phyloP scores from a whole-genome alignment of 2,797 vertebrate species.

The Pangasius macronema region DNA sequence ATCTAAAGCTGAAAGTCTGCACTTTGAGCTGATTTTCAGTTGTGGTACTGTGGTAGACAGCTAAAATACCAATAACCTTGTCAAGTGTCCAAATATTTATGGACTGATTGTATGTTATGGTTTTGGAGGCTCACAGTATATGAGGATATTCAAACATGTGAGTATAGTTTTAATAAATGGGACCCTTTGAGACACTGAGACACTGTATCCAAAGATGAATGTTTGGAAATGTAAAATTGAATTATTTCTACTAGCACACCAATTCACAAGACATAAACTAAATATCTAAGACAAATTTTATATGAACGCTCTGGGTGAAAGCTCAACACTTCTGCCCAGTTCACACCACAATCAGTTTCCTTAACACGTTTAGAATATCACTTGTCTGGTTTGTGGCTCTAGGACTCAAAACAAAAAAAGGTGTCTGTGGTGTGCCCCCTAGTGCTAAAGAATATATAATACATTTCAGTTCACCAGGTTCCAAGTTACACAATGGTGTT shows the following conservation, averaged over 20 bases:
- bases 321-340: not conserved
- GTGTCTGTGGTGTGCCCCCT: conserved; percentile 20
- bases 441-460: conserved; percentile 19
- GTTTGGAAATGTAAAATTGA: not conserved
- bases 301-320: not conserved
- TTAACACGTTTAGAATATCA: not conserved
- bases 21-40: not conserved
- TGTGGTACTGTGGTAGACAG: not conserved
- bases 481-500: not conserved
- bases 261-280: not conserved
- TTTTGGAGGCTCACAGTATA: not conserved
- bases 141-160: not conserved
- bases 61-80: not conserved
- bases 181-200: not conserved
- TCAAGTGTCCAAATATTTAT: not conserved
- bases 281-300: conserved; percentile 1
- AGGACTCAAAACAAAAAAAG: not conserved
- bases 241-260: not conserved
- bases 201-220: not conserved
- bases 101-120: not conserved
- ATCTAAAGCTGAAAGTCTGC: not conserved
- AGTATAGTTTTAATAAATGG: not conserved
- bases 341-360: not conserved
- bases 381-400: not conserved
- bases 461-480: not conserved